These are phyloP conservation scores for Geococcyx californianus DNA, from an alignment of 2,113 vertebrate genomes.

Conservation along the genomic window DNA sequence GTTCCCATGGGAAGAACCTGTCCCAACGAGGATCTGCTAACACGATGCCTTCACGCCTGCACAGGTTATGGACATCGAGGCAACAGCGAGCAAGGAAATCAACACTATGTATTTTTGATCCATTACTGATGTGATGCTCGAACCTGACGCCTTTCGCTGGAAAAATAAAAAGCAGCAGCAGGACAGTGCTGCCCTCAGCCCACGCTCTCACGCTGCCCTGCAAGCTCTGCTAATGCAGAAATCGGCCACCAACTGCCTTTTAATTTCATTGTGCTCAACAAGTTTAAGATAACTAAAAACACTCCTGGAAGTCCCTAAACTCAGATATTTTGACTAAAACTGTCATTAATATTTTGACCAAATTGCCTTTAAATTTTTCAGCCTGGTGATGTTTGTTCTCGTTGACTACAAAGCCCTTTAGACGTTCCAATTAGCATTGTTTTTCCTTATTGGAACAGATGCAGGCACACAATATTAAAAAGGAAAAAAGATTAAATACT, in stretches of 20 bases:
- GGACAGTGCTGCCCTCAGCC: neutral
- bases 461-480: neutral
- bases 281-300: neutral
- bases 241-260: neutral
- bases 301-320: neutral
- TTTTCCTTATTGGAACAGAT: neutral
- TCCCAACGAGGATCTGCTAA: neutral
- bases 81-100: neutral
- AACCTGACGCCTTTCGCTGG: neutral
- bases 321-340: neutral
- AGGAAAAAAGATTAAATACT: neutral
- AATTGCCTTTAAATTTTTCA: constrained; percentile 10
- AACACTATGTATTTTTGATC: neutral
- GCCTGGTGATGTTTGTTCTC: neutral
- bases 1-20: neutral
- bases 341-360: neutral
- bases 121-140: neutral
- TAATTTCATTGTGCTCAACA: neutral
- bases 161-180: neutral
- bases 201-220: neutral
- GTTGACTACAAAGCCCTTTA: neutral
- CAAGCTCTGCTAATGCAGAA: neutral
- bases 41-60: accelerated
- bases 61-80: accelerated
- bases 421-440: neutral